These are phyloP conservation scores for Podarcis lilfordi DNA, from an alignment of 2,797 vertebrate species.

Conservation along the genomic window DNA sequence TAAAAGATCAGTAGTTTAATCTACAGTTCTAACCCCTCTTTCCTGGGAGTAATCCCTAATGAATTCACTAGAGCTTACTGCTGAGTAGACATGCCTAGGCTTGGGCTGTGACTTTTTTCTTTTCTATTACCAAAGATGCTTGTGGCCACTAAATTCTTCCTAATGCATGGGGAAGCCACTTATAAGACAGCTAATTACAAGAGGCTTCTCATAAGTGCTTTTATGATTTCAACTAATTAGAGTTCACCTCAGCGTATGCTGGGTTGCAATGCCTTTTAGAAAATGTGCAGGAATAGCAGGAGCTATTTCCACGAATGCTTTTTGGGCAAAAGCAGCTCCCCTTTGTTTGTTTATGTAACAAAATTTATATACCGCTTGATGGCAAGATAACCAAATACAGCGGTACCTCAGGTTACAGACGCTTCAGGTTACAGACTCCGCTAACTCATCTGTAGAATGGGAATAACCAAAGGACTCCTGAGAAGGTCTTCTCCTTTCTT, in stretches of 20 bases:
- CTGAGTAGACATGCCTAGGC: too few relatives aligned
- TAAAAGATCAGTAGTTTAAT: constrained; percentile 62
- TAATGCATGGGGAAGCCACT: constrained; percentile 69
- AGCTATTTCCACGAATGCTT: constrained; percentile 56
- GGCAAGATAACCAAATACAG: too few relatives aligned
- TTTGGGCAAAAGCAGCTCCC: constrained; percentile 52
- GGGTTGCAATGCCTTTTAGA: constrained; percentile 57
- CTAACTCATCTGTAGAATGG: neutral
- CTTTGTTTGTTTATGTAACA: too few relatives aligned
- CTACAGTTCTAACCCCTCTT: neutral
- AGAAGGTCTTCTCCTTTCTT: neutral
- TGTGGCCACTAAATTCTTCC: constrained; percentile 62
- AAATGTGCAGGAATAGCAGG: constrained; percentile 53
- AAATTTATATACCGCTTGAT: too few relatives aligned
- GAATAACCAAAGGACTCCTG: neutral
- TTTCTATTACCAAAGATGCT: constrained; percentile 49
- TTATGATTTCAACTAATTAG: constrained; percentile 80
- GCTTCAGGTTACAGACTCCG: too few relatives aligned
- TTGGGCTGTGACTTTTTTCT: neutral
- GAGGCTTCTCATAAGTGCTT: constrained; percentile 60
- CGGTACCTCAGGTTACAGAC: too few relatives aligned
- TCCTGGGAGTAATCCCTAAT: neutral
- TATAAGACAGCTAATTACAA: constrained; percentile 78
- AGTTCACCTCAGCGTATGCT: constrained; percentile 70
- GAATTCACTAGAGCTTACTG: too few relatives aligned